Percentiles rank a stretch among this genome's conserved stretches.
Evolutionary conservation across 2,888 invertebrate species (phyloP).

Genomic region (Drosophila koepferae): DNA sequence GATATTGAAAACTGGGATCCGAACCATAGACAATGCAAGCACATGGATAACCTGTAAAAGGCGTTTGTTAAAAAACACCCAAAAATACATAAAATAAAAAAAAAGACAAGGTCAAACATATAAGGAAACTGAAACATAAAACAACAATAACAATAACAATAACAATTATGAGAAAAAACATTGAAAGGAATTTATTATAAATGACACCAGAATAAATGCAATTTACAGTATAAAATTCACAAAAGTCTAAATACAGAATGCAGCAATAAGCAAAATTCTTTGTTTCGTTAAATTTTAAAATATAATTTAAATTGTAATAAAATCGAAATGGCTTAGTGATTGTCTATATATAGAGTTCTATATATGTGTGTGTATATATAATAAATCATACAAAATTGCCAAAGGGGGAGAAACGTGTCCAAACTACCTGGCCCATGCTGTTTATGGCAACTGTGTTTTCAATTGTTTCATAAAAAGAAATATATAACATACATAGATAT

Average conservation of each 20-base stretch:
- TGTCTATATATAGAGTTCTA: not conserved
- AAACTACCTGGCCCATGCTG: constrained; percentile 82
- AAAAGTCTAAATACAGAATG: constrained; percentile 11
- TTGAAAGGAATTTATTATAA: constrained; percentile 55
- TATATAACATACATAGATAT: constrained; percentile 24
- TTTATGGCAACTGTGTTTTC: constrained; percentile 73
- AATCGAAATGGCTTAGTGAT: constrained; percentile 67
- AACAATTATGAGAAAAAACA: not conserved
- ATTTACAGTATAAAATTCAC: constrained; percentile 38
- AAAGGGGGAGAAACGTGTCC: constrained; percentile 78
- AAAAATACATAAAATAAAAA: constrained; percentile 49
- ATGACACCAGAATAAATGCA: constrained; percentile 53
- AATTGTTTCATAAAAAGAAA: constrained; percentile 56
- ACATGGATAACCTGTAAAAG: constrained; percentile 84
- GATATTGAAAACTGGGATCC: constrained; percentile 83
- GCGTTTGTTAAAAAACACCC: constrained; percentile 55
- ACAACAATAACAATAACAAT: constrained; percentile 20
- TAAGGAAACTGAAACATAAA: constrained; percentile 3
- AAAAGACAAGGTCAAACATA: constrained; percentile 27
- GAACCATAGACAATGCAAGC: constrained; percentile 83
- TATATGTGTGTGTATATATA: not conserved
- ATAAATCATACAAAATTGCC: constrained; percentile 51
- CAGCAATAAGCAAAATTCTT: not conserved
- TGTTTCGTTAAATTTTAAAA: not conserved
- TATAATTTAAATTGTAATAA: constrained; percentile 5